These are phyloP conservation scores for Calliopum simillimum DNA, from an alignment of 2,888 invertebrate genomes.

Conservation along the genomic window DNA sequence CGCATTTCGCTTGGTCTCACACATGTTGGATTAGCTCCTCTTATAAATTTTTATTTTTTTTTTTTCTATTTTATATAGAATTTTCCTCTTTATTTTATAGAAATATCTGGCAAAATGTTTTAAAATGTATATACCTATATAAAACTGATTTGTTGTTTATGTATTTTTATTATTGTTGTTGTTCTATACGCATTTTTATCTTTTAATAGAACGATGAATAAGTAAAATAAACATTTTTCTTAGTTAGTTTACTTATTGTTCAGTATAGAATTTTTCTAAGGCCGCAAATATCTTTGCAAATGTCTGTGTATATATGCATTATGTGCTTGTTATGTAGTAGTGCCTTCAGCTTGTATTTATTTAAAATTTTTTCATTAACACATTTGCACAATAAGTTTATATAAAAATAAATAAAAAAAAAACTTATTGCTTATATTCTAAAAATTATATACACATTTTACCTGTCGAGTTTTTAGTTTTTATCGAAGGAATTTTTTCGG, in stretches of 20 bases:
- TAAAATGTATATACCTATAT: background rate
- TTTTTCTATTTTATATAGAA: background rate
- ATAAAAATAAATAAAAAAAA: no score
- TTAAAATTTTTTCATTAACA: constrained; percentile 21
- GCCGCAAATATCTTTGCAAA: no score
- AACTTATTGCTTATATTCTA: no score
- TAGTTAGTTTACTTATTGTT: background rate
- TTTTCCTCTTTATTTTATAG: background rate
- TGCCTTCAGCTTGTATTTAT: background rate
- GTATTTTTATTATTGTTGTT: constrained; percentile 17
- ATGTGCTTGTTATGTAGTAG: no score
- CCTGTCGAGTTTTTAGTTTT: no score
- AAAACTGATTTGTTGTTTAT: background rate
- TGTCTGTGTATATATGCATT: no score
- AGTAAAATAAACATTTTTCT: constrained; percentile 25
- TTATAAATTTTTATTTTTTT: background rate
- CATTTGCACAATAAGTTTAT: no score
- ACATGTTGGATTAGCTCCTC: background rate
- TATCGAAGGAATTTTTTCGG: no score
- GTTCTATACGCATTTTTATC: constrained; percentile 25
- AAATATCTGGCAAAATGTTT: constrained; percentile 21
- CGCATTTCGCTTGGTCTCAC: background rate
- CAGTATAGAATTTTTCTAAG: no score
- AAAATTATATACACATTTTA: no score
- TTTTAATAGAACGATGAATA: constrained; percentile 34